These are phyloP conservation scores for Diorhabda carinulata DNA, from an alignment of 1,140 invertebrate genomes.

Conservation along the genomic window DNA sequence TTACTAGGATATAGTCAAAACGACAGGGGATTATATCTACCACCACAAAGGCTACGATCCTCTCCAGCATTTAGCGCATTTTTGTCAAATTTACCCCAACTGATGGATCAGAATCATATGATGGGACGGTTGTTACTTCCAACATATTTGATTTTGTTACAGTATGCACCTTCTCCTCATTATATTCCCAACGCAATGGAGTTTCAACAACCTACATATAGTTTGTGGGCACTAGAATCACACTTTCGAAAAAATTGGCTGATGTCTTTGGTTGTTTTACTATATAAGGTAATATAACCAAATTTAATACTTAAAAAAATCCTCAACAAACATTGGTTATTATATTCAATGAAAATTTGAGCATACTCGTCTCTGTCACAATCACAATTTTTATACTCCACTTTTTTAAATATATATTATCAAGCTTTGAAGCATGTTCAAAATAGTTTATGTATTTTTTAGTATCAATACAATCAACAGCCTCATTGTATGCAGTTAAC, in stretches of 20 bases:
- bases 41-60: slow-evolving; percentile 78
- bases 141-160: slow-evolving; percentile 78
- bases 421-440: too few relatives aligned
- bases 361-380: too few relatives aligned
- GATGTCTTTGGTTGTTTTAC: slow-evolving; percentile 84
- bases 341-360: too few relatives aligned
- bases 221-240: slow-evolving; percentile 82
- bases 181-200: slow-evolving; percentile 50
- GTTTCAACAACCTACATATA: slow-evolving; percentile 66
- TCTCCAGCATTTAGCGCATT: slow-evolving; percentile 96
- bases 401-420: too few relatives aligned
- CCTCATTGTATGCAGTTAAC: slow-evolving; percentile 75
- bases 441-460: slow-evolving; percentile 28
- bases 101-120: slow-evolving; percentile 90
- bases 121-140: slow-evolving; percentile 85
- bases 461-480: slow-evolving; percentile 90
- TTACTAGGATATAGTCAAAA: slow-evolving; percentile 86
- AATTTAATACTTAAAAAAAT: too few relatives aligned
- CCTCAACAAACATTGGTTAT: too few relatives aligned
- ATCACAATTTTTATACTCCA: not conserved
- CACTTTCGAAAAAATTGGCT: slow-evolving; percentile 88
- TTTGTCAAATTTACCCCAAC: slow-evolving; percentile 85
- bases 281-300: slow-evolving; percentile 79
- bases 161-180: slow-evolving; percentile 81
- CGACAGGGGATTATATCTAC: slow-evolving; percentile 85